Evolutionary conservation across 2,797 vertebrate species (phyloP), one percentile per base, ranked within the genome.

Genomic region (Acrossocheilus fasciatus): DNA sequence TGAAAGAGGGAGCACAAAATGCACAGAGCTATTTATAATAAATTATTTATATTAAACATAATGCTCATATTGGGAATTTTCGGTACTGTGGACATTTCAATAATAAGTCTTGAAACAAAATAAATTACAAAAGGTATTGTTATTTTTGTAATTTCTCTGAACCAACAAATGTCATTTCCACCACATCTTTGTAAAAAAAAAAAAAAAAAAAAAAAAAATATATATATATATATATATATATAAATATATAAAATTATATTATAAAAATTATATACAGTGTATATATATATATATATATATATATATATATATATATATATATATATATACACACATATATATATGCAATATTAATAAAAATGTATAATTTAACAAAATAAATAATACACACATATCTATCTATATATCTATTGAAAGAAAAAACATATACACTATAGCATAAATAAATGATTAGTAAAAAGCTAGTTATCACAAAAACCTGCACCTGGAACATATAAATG

Each of bases 1-100:
- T 97, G 84, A 26, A 81, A 83, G 20, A 11, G 45, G 45, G 15
- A 43, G 41, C 20, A 79, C 18, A 34, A 52, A 47, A n/a, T 9
- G 50, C 23, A 76, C 5, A 52, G 59, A 34, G 4, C 12, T 30
- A 39, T 45, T 47, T 1, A 41, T 66, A 80, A 79, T 62, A 77
- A 77, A 57, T 59, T 26, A 62, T 62, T 59, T 62, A n/a, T 10
- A 17, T 52, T 52, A 52, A 52, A 52, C 50, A 50, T 50, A 62
- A 26, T n/a, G 57, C n/a, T 62, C 10, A 26, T 62, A 9, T 12
- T 36, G 30, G 26, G 10, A 30, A 23, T 10, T 52, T 75, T 20
- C 0, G 1, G 26, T 34, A 50, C 14, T 30, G n/a, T 73, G 3
- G 23, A 45, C 43, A 47, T 30, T 45, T 30, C 17, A 17, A 34